Conservation (phyloP, 2,888 invertebrate genomes). For the Furcula furcula region DNA sequence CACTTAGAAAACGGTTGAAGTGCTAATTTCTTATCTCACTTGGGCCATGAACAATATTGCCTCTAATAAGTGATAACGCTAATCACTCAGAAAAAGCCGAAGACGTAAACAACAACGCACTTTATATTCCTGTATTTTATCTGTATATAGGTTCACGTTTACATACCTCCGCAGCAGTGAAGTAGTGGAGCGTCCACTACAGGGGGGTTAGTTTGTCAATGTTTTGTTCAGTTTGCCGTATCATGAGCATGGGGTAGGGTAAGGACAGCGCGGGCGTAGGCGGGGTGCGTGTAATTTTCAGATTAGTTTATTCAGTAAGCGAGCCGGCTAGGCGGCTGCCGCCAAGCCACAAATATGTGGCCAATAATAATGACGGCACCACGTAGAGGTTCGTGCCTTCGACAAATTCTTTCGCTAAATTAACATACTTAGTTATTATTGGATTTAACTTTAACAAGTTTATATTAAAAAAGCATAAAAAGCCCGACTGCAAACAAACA, state of each 20-base stretch:
- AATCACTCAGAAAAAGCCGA: too few species aligned
- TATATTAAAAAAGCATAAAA: too few species aligned
- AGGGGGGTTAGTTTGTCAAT: constrained; percentile 31
- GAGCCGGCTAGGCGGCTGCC: constrained; percentile 39
- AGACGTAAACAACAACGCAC: too few species aligned
- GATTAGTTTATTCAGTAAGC: constrained; percentile 77
- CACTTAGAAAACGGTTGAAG: too few species aligned
- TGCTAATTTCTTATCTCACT: too few species aligned
- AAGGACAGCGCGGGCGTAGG: constrained; percentile 23
- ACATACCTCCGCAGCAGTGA: constrained; percentile 2
- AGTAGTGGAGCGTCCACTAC: constrained; percentile 18
- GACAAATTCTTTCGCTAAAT: constrained; percentile 30
- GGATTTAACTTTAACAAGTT: too few species aligned
- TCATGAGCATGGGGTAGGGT: constrained; percentile 20
- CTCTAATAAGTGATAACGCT: too few species aligned
- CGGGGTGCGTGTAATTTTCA: constrained; percentile 68
- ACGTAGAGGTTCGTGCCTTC: constrained; percentile 6
- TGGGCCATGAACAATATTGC: too few species aligned
- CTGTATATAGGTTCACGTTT: background rate
- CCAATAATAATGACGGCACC: constrained; percentile 53
- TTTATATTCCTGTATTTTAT: too few species aligned
- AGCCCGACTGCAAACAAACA: too few species aligned
- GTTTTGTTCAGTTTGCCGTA: constrained; percentile 43
- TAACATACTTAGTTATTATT: too few species aligned
- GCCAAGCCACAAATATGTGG: constrained; percentile 64